Evolutionary conservation across 2,797 vertebrate species (phyloP), one percentile per base, ranked within the genome.

Genomic region (Lateolabrax maculatus): DNA sequence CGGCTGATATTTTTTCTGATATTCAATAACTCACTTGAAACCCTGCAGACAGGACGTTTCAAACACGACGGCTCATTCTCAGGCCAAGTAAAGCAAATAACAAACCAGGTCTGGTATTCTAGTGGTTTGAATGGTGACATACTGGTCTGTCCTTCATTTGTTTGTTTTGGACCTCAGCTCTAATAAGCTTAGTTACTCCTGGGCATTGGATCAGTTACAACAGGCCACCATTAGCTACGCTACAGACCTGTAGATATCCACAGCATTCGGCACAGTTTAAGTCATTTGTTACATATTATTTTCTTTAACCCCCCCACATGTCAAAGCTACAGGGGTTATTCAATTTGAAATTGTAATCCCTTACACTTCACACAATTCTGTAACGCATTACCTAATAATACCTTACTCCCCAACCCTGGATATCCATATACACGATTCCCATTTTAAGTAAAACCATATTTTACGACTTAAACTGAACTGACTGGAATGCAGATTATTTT

Each of bases 71-170:
- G 27, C 46, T 77, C n/a, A 44, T 25, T 82, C 46, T n/a, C 6
- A 39, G 61, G 80, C 80, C 75, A 80, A 86, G 75, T 55, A 78
- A 71, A 75, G 77, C 65, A 87, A 82, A 81, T 48, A 65, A 60
- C 23, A 34, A 71, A 71, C 6, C 23, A 36, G 56, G 61, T 18
- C 0, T 46, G 71, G 63, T 73, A 39, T 75, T 77, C 13, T 1
- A 60, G 64, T n/a, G 60, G 23, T 66, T 43, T 60, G 52, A 41
- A 41, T 48, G 41, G 29, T 52, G 48, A 84, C 39, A 60, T 46
- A 64, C 21, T 46, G 53, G 27, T 55, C 18, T 60, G 57, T 48
- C 16, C 25, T 71, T 63, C 34, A 44, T 39, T 25, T 27, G n/a
- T 60, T 85, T 84, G 27, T 78, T 74, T 69, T 78, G 57, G 53